Evolutionary conservation across 2,797 vertebrate species (phyloP).

Genomic region (Lemur catta): DNA sequence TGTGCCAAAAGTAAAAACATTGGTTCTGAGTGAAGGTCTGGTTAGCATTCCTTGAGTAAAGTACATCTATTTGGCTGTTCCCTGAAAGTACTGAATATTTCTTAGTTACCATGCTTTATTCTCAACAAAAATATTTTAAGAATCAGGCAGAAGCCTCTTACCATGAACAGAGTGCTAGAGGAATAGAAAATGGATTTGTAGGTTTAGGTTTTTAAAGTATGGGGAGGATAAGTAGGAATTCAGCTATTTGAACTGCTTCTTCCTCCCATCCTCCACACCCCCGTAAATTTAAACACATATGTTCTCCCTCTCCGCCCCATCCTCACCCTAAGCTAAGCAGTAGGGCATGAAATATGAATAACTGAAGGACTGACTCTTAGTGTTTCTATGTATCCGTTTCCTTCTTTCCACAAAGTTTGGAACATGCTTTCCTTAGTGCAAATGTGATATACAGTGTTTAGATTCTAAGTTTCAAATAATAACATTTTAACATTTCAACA

Average conservation of each 20-base stretch:
- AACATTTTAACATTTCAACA: constrained; percentile 16
- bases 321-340: not conserved
- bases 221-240: not conserved
- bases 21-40: not conserved
- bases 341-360: not conserved
- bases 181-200: not conserved
- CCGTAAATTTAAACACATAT: not conserved
- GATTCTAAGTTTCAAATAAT: not conserved
- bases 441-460: not conserved
- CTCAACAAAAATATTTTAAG: constrained; percentile 19
- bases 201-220: not conserved
- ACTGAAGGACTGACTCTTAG: not conserved
- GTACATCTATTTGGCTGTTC: not conserved
- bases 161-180: not conserved
- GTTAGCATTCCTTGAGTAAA: not conserved
- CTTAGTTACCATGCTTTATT: not conserved
- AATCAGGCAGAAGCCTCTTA: not conserved
- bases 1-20: not conserved
- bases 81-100: not conserved
- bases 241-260: not conserved
- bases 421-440: not conserved
- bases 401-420: not conserved
- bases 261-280: not conserved
- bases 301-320: not conserved
- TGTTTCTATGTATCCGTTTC: not conserved